Evolutionary conservation across 35 echinoderm and acorn worm species (phyloP).

Genomic region (Heliocidaris tuberculata): DNA sequence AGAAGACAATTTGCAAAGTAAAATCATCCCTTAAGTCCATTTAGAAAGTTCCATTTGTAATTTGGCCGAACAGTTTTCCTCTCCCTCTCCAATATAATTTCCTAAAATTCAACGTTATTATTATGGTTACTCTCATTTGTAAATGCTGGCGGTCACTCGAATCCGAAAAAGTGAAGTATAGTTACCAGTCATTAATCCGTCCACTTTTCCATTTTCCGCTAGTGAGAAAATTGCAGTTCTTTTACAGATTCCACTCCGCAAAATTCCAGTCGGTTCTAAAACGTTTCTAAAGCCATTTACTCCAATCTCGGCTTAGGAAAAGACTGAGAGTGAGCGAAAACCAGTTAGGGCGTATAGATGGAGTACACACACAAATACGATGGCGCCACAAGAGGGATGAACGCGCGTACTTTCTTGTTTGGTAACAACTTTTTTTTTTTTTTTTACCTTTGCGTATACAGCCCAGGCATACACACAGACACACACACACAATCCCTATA

Average conservation of each 20-base stretch:
- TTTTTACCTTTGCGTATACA: neutral
- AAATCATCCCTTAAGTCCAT: constrained; percentile 10
- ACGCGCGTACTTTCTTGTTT: constrained; percentile 1
- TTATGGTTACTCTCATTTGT: neutral
- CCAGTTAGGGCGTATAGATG: neutral
- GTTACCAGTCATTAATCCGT: neutral
- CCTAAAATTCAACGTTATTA: neutral
- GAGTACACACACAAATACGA: neutral
- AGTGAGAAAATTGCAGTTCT: neutral
- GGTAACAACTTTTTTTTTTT: neutral
- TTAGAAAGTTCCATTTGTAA: neutral
- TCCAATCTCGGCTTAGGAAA: neutral
- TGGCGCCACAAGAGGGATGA: neutral
- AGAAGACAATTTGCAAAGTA: neutral
- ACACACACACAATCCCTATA: neutral
- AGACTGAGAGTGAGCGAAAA: neutral
- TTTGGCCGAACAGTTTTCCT: neutral
- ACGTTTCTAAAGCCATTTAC: neutral
- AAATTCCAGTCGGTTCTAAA: neutral
- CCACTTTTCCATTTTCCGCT: neutral
- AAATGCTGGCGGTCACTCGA: neutral
- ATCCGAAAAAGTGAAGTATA: neutral
- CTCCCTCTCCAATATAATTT: neutral
- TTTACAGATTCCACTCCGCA: neutral
- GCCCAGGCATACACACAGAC: neutral